These are phyloP conservation scores for Nicator chloris DNA, from an alignment of 2,113 vertebrate species.

Conservation along the genomic window DNA sequence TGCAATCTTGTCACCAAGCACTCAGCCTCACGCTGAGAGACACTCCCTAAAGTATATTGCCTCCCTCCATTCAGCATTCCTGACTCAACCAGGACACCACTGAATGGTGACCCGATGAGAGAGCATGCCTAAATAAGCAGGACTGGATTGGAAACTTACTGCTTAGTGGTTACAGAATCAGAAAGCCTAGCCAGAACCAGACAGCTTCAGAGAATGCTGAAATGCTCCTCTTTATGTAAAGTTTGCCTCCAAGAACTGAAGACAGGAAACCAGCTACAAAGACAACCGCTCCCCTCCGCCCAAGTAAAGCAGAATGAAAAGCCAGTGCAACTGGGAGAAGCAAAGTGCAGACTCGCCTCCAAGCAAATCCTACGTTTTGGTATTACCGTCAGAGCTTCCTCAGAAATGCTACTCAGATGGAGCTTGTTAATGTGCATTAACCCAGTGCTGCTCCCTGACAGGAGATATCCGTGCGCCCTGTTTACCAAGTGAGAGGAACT, in stretches of 20 bases:
- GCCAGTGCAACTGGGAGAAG: not conserved
- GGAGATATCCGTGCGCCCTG: not conserved
- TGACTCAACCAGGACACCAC: slow-evolving; percentile 47
- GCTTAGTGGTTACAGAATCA: slow-evolving; percentile 47
- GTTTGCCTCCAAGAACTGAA: slow-evolving; percentile 39
- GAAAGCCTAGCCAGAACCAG: slow-evolving; percentile 55
- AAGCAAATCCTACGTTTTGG: not conserved
- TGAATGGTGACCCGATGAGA: slow-evolving; percentile 14
- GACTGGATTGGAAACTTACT: slow-evolving; percentile 45
- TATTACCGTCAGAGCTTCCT: not conserved
- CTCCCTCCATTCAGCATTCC: slow-evolving; percentile 49
- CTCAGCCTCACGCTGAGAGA: slow-evolving; percentile 6
- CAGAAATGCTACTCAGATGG: not conserved
- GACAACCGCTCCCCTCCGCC: slow-evolving; percentile 18
- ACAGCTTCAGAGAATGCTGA: slow-evolving; percentile 35
- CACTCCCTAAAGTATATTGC: slow-evolving; percentile 47
- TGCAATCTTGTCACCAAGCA: slow-evolving; percentile 14
- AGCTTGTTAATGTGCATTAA: not conserved
- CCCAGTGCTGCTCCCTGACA: not conserved
- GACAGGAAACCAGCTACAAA: slow-evolving; percentile 46
- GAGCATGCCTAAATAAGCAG: slow-evolving; percentile 59
- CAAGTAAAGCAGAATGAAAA: slow-evolving; percentile 22
- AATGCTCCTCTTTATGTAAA: slow-evolving; percentile 35
- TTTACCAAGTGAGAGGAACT: not conserved
- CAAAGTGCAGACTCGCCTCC: not conserved